Evolutionary conservation across 2,888 invertebrate species (phyloP), one percentile per base, ranked within the genome.

Genomic region (Pyrocoelia pectoralis): DNA sequence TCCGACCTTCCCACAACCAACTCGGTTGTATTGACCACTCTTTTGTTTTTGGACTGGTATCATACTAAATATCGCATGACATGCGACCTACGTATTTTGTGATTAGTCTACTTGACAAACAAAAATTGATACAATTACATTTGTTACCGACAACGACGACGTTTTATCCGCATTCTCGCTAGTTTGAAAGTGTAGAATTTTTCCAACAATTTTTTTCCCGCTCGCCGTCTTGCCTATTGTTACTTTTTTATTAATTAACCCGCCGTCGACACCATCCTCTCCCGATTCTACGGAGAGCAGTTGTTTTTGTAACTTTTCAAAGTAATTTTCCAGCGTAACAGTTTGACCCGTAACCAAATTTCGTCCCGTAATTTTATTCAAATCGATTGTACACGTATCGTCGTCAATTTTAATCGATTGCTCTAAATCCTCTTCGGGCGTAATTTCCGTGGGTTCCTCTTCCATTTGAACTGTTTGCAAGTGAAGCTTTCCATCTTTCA

Each of bases 401-500:
- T 62, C 61, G n/a, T 64, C 63, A 8, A 65, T n/a, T 12, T 15
- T 57, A 41, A 59, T 66, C 2, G 56, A 57, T 46, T 56, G 49
- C 17, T 63, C 56, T 18, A 63, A 62, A n/a, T 40, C 61, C 2
- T 56, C 29, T 24, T 54, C 43, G 41, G 54, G 56, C 19, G 49
- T 33, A 14, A 65, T 14, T 8, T 55, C 29, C 12, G 52, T 56
- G 1, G 61, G 46, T 1, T 50, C 52, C 13, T 51, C 43, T 5
- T 29, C 19, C 4, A 24, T 24, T 14, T 66, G 61, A 9, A 65
- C 46, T 14, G 68, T 53, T 57, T 67, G 65, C 12, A 73, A 57
- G 48, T 70, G 69, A 15, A 73, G 56, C 52, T 72, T 70, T 0
- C 73, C 73, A 18, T 73, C 68, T 67, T 66, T 70, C 17, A 73